A percentile compares a stretch with the other conserved stretches of the same genome.
phyloP scores from a whole-genome alignment of 2,797 vertebrate genomes.

The Eurystomus glaucurus region DNA sequence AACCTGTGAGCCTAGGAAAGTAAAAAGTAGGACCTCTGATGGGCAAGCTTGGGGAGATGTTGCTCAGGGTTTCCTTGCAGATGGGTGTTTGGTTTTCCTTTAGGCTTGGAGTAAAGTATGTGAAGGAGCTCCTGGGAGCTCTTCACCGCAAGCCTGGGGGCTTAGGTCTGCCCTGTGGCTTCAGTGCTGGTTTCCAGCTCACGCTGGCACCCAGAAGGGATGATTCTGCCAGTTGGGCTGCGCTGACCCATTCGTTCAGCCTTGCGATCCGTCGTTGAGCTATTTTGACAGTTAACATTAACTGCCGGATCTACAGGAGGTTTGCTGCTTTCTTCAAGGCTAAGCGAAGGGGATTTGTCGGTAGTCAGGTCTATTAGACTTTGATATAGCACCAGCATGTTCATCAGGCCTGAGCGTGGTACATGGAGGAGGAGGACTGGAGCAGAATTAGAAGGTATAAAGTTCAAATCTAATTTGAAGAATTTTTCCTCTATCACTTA shows the following conservation, averaged over 20 bases:
- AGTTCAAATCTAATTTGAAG: conserved; percentile 65
- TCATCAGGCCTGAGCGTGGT: background rate
- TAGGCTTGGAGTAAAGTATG: background rate
- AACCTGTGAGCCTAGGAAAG: background rate
- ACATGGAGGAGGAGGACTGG: background rate
- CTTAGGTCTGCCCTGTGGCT: background rate
- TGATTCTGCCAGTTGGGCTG: background rate
- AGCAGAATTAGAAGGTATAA: conserved; percentile 52
- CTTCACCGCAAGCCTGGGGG: background rate
- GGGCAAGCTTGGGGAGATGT: background rate
- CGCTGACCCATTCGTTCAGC: background rate
- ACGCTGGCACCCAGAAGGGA: fast-evolving
- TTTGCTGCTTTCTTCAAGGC: conserved; percentile 49
- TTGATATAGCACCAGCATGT: background rate
- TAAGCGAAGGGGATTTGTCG: conserved; percentile 18
- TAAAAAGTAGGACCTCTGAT: background rate
- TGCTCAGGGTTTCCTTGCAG: background rate
- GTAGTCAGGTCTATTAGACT: conserved; percentile 30
- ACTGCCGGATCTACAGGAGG: background rate
- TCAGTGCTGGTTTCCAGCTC: background rate
- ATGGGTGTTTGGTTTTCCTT: background rate
- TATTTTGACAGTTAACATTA: background rate
- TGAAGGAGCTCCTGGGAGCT: background rate
- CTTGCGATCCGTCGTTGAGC: background rate
- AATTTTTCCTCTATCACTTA: conserved; percentile 46